Evolutionary conservation across 2,888 invertebrate genomes (phyloP), one percentile per base, ranked within the genome.

Genomic region (Hoplodrina ambigua): DNA sequence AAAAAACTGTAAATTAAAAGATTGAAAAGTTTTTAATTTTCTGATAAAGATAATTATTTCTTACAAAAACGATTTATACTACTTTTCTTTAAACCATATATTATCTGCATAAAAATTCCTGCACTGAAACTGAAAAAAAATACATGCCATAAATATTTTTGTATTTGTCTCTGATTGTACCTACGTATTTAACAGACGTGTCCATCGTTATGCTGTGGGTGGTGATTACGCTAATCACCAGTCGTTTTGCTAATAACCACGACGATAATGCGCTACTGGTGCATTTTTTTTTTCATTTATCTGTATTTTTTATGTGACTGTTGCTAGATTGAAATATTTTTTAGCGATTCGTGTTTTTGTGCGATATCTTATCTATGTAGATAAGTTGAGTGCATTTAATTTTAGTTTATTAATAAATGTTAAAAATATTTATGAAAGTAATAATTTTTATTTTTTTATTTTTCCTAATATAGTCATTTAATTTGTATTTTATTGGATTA

Each of bases 191-290:
- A 54, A 71, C 69, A 61, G 74, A 78, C 72, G 72, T 72, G 57
- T 71, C 69, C 70, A 80, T 78, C 80, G 67, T 79, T 76, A 72
- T 63, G 55, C 65, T 56, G 61, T 67, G 62, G 37, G 72, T 37
- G 70, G 82, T 75, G 76, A 79, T 81, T 81, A 81, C 68, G 57
- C 17, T 79, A 81, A 83, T 79, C 74, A 67, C 77, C 63, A 44
- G 61, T 75, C 83, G 61, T 83, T 82, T 57, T 15, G 46, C 75
- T 83, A 83, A 83, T 83, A 75, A 75, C 79, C 68, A 33, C 63
- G 65, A 63, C 69, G 72, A 69, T 72, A 64, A 65, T 64, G 66
- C 67, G 66, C 69, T 62, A 69, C 63, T 69, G 67, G 55, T 57
- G 33, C 33, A 41, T 52, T 64, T 70, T 63, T 72, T 72, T 69